phyloP scores from a whole-genome alignment of 2,113 vertebrate species.

The Lamprotornis superbus region DNA sequence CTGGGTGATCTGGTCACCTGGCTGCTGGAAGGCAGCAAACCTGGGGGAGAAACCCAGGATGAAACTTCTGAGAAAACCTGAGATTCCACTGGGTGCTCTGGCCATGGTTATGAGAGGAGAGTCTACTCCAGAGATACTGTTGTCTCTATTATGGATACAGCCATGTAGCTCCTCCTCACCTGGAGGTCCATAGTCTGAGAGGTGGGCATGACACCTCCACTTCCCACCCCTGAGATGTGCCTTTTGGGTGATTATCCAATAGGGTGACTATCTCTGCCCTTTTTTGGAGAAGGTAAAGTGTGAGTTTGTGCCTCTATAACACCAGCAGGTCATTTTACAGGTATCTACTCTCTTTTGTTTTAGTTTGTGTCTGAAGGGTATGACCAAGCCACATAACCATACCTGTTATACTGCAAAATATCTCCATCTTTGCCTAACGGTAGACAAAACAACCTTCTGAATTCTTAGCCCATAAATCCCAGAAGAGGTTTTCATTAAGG shows the following conservation, averaged over 20 bases:
- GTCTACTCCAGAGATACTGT: not conserved
- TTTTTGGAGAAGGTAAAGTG: fast-evolving
- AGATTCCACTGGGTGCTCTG: not conserved
- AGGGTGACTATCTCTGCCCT: not conserved
- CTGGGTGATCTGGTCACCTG: not conserved
- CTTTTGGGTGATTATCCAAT: not conserved
- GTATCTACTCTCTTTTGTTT: not conserved
- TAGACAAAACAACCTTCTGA: not conserved
- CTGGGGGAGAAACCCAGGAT: not conserved
- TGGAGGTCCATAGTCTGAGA: not conserved
- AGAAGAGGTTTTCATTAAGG: not conserved
- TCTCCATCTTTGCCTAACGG: not conserved
- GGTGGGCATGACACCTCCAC: not conserved
- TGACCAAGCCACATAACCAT: not conserved
- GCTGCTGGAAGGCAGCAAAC: not conserved
- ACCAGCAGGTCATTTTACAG: not conserved
- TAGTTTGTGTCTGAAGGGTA: not conserved
- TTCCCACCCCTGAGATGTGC: not conserved
- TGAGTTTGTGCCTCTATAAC: not conserved
- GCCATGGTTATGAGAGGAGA: not conserved
- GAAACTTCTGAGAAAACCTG: not conserved
- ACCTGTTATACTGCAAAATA: not conserved
- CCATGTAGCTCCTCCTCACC: not conserved
- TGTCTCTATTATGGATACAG: not conserved
- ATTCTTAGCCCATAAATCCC: not conserved